These are phyloP conservation scores for Fabriciana adippe DNA, from an alignment of 2,888 invertebrate genomes.

Conservation along the genomic window DNA sequence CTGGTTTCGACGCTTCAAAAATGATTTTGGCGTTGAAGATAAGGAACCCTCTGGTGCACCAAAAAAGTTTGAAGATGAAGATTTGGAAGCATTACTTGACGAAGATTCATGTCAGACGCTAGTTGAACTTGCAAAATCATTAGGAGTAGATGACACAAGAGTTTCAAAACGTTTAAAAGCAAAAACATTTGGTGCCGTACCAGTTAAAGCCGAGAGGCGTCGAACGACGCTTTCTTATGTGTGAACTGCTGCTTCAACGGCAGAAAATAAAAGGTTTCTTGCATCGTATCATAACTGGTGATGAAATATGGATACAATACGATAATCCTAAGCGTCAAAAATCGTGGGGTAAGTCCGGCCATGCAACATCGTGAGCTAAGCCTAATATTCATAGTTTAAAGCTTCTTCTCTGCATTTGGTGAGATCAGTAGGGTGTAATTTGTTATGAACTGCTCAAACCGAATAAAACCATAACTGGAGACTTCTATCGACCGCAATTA, in stretches of 20 bases:
- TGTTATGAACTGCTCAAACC: neutral
- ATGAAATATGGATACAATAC: conserved; percentile 34
- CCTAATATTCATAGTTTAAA: neutral
- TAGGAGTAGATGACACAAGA: conserved; percentile 24
- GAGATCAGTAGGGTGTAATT: neutral
- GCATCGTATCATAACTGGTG: conserved; percentile 29
- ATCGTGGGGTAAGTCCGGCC: conserved; percentile 10
- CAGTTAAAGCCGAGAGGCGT: conserved; percentile 40
- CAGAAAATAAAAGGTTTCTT: conserved; percentile 32
- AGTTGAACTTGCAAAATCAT: conserved; percentile 24
- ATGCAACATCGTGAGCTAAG: neutral
- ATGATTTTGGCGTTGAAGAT: no score
- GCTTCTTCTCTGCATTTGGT: neutral
- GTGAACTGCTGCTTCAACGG: conserved; percentile 17
- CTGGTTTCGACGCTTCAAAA: conserved; percentile 8
- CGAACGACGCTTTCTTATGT: conserved; percentile 36
- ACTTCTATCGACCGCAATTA: neutral
- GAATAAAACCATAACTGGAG: neutral
- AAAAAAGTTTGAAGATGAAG: no score
- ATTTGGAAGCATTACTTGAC: no score
- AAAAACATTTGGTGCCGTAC: conserved; percentile 26
- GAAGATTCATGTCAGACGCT: conserved; percentile 22
- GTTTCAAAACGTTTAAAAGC: conserved; percentile 21
- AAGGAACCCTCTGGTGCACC: no score
- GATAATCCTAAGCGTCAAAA: conserved; percentile 29